phyloP scores from a whole-genome alignment of 2,797 vertebrate species.

The Heliangelus exortis region DNA sequence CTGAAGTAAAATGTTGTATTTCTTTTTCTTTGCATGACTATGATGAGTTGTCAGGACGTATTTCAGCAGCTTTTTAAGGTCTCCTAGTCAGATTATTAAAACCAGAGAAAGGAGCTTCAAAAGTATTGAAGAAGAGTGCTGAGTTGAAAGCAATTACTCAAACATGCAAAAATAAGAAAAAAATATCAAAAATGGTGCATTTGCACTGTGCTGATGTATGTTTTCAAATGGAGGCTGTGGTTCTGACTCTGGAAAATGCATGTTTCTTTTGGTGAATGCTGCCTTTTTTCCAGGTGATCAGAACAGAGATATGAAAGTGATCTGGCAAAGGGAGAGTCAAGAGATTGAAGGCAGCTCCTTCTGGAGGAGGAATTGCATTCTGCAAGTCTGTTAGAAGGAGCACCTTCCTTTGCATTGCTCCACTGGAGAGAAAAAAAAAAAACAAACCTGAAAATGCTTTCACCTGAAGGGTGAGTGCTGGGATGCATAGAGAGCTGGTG shows the following conservation, averaged over 20 bases:
- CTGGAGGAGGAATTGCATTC: neutral
- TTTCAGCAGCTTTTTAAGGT: neutral
- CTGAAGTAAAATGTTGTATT: neutral
- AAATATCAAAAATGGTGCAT: neutral
- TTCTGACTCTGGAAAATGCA: neutral
- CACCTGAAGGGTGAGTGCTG: neutral
- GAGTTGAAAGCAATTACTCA: neutral
- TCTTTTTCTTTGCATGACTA: neutral
- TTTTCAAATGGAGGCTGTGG: neutral
- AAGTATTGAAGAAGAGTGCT: neutral
- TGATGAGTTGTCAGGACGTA: neutral
- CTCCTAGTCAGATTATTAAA: neutral
- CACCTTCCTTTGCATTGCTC: neutral
- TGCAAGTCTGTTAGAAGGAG: neutral
- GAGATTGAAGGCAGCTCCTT: neutral
- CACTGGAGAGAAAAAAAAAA: neutral
- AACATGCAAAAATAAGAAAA: neutral
- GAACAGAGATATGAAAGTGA: neutral
- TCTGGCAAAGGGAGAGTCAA: neutral
- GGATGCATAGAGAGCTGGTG: neutral
- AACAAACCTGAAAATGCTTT: neutral
- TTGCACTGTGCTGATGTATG: neutral
- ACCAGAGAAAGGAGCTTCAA: neutral
- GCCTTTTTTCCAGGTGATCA: neutral
- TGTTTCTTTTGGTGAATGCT: neutral